Conservation (phyloP, 2,113 vertebrate genomes). For the Lasiurus cinereus region DNA sequence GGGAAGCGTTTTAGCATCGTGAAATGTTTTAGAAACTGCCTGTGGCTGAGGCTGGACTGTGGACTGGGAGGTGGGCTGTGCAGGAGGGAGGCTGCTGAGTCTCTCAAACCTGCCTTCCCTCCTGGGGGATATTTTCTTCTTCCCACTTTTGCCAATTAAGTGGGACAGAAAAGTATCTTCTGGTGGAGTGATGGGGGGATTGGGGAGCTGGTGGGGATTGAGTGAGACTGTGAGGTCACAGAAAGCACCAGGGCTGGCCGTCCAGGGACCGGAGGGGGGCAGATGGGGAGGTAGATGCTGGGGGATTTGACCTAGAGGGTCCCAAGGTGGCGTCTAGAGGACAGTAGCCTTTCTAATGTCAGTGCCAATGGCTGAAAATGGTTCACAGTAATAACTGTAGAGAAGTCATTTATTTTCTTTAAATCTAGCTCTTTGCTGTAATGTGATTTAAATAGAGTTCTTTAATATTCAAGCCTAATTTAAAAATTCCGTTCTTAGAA, state of each 20-base stretch:
- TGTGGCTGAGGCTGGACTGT: not conserved
- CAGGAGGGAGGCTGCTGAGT: not conserved
- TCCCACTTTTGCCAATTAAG: not conserved
- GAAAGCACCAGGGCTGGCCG: fast-evolving
- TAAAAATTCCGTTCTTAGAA: conserved; percentile 56
- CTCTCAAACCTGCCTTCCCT: not conserved
- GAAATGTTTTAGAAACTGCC: not conserved
- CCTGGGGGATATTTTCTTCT: not conserved
- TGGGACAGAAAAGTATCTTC: not conserved
- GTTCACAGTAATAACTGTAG: not conserved
- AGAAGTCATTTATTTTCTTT: conserved; percentile 55
- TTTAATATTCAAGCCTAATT: conserved; percentile 67
- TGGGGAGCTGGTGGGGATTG: not conserved
- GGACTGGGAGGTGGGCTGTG: not conserved
- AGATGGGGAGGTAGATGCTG: fast-evolving
- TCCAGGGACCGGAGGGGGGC: not conserved
- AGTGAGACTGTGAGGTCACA: not conserved
- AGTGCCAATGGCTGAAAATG: not conserved
- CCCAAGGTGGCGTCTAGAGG: not conserved
- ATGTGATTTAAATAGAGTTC: conserved; percentile 71
- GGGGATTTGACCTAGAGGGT: not conserved
- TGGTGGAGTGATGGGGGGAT: not conserved
- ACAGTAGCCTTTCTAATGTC: not conserved
- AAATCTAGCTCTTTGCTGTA: conserved; percentile 47
- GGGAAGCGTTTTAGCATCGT: fast-evolving